A percentile compares a stretch with the other conserved stretches of the same genome.
These are phyloP conservation scores for Aleiodes leptofemur DNA, from an alignment of 2,888 invertebrate genomes.

Conservation along the genomic window DNA sequence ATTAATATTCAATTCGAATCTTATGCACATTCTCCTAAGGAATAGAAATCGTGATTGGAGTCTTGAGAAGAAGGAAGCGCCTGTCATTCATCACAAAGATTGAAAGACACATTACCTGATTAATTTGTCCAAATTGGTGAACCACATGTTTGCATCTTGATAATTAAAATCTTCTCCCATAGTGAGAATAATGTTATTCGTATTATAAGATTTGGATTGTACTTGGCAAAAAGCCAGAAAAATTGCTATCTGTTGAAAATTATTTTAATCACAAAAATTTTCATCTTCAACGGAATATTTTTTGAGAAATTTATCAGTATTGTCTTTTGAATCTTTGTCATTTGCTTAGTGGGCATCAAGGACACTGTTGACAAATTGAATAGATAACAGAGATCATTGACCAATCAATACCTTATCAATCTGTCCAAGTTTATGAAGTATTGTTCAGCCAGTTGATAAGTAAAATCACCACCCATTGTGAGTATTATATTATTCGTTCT, in stretches of 20 bases:
- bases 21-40: too few species aligned
- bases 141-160: slow-evolving; percentile 86
- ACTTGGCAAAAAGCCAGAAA: slow-evolving; percentile 78
- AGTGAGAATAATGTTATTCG: slow-evolving; percentile 88
- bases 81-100: slow-evolving; percentile 10
- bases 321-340: slow-evolving; percentile 53
- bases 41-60: not conserved
- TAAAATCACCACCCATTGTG: slow-evolving; percentile 95
- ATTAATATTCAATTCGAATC: too few species aligned
- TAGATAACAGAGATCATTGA: not conserved
- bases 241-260: slow-evolving; percentile 76
- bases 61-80: too few species aligned
- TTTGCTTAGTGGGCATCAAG: slow-evolving; percentile 24
- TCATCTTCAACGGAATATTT: not conserved
- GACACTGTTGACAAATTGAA: not conserved
- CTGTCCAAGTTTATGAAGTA: slow-evolving; percentile 92
- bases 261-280: slow-evolving; percentile 5
- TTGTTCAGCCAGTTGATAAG: slow-evolving; percentile 87
- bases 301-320: slow-evolving; percentile 1
- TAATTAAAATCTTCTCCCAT: slow-evolving; percentile 97
- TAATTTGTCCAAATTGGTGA: slow-evolving; percentile 90
- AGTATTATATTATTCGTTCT: slow-evolving; percentile 85
- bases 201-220: slow-evolving; percentile 78
- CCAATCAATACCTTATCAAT: slow-evolving; percentile 81
- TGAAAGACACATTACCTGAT: slow-evolving; percentile 81